These are phyloP conservation scores for Cephus nigrinus DNA, from an alignment of 2,888 invertebrate genomes.

Conservation along the genomic window DNA sequence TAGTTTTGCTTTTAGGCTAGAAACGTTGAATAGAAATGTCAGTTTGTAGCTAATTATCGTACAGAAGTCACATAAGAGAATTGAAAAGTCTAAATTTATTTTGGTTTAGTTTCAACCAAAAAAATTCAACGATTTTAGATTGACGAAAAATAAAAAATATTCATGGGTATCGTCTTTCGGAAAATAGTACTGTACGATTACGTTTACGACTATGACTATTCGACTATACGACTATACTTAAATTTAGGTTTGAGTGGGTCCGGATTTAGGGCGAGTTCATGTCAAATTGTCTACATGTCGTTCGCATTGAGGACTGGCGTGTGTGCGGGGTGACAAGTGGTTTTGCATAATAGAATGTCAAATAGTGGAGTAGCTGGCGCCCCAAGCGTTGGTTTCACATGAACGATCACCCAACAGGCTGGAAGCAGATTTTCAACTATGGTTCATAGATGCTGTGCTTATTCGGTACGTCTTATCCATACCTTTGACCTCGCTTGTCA, in stretches of 20 bases:
- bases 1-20: too few relatives aligned
- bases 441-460: not conserved
- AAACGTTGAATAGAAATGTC: too few relatives aligned
- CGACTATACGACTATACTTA: not conserved
- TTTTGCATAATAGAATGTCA: constrained; percentile 53
- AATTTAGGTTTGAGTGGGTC: not conserved
- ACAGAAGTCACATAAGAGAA: too few relatives aligned
- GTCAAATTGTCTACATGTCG: constrained; percentile 48
- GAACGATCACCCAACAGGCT: constrained; percentile 49
- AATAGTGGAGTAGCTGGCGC: constrained; percentile 39
- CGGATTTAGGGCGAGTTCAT: constrained; percentile 30
- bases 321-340: constrained; percentile 31
- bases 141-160: not conserved
- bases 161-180: not conserved
- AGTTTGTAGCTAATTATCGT: too few relatives aligned
- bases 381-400: constrained; percentile 44
- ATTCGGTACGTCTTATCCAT: not conserved
- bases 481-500: not conserved
- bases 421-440: constrained; percentile 44
- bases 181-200: not conserved
- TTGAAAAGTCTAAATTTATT: too few relatives aligned
- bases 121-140: not conserved
- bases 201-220: not conserved
- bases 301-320: constrained; percentile 20
- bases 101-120: too few relatives aligned